Conservation (phyloP, 2,888 invertebrate species). For the Celastrina argiolus region DNA sequence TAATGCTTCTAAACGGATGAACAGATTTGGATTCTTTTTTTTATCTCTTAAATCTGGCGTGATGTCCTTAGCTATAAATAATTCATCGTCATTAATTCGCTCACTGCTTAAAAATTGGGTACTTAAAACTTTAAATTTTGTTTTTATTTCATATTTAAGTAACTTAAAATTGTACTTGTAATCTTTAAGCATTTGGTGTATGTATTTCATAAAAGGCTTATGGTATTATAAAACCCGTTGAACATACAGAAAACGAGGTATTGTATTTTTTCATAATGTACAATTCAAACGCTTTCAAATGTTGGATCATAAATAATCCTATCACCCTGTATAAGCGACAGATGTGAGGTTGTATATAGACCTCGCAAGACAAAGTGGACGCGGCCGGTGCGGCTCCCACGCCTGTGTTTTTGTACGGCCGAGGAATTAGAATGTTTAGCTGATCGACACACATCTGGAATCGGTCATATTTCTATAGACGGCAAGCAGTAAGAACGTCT, state of each 20-base stretch:
- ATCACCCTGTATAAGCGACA: conserved; percentile 38
- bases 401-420: conserved; percentile 38
- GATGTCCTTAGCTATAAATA: too few species aligned
- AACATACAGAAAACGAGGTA: not conserved
- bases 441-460: not conserved
- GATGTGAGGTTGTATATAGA: conserved; percentile 35
- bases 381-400: conserved; percentile 41
- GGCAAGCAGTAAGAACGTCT: not conserved
- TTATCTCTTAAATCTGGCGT: too few species aligned
- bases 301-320: conserved; percentile 36
- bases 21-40: too few species aligned
- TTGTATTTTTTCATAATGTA: conserved; percentile 9
- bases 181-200: not conserved
- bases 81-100: too few species aligned
- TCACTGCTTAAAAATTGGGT: too few species aligned
- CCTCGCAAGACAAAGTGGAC: conserved; percentile 40
- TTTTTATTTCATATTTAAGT: too few species aligned
- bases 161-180: too few species aligned
- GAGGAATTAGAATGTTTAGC: not conserved
- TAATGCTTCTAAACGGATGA: too few species aligned
- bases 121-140: too few species aligned
- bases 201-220: not conserved
- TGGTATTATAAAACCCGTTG: not conserved
- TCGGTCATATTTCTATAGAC: not conserved
- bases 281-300: conserved; percentile 31